Base-by-base conservation (phyloP, 2,888 invertebrate genomes). In the Folsomia manolachei region DNA sequence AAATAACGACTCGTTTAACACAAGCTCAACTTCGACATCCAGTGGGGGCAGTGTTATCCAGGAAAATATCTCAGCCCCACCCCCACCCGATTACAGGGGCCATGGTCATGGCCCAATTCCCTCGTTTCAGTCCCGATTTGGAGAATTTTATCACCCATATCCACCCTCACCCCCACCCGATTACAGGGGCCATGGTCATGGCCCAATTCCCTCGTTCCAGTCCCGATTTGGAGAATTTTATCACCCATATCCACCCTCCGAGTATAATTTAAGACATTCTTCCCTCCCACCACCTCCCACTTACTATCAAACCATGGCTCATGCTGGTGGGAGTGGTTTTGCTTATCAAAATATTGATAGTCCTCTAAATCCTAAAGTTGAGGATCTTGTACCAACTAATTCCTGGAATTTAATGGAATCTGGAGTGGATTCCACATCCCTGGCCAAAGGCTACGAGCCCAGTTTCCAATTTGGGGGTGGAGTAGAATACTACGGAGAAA, bases 301-400 rank as follows among this genome's bases (percentile, higher is more conserved):
- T 67, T 78, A 78, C 68, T 73, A 74, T 69, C 78, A 75, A 56
- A 72, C 67, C 62, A 65, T 76, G 27, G 67, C 67, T 24, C 71
- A 73, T 62, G 66, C 69, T 51, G 23, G 27, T n/a, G n/a, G n/a
- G n/a, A n/a, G n/a, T n/a, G n/a, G n/a, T n/a, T n/a, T n/a, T n/a
- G n/a, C n/a, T n/a, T n/a, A n/a, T n/a, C n/a, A n/a, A n/a, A 52
- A 24, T 52, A 68, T 63, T 21, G 4, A 27, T n/a, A 25, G 27
- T 4, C 26, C 26, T 27, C 19, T 18, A n/a, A 25, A 14, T n/a
- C 26, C 27, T 2, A n/a, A 63, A 2, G 18, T 18, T 27, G 18
- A 63, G 26, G 18, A 63, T n/a, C 19, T 1, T 19, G n/a, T 9
- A 7, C 7, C 2, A 4, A 18, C 4, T 19, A 25, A 7, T 56